Base-by-base conservation (phyloP, 2,888 invertebrate genomes). In the Disparrhopalites patrizii region DNA sequence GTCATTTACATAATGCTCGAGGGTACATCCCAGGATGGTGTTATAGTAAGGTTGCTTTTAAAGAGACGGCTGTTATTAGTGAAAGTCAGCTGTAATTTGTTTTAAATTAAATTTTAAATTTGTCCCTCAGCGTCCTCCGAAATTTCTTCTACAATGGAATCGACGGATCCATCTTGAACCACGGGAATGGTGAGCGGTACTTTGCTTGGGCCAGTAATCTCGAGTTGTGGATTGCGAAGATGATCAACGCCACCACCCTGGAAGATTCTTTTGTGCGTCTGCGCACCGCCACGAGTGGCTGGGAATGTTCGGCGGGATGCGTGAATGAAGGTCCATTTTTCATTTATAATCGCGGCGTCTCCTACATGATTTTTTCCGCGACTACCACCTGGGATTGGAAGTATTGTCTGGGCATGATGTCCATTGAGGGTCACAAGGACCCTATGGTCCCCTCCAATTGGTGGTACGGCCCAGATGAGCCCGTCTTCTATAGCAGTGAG, bases 401-500 rank as follows among this genome's bases (percentile, higher is more conserved):
- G 8, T 71, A 71, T 28, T 70, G 70, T 36, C 40, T 71, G n/a
- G 66, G 66, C 2, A 23, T 68, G 13, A 65, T 70, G 62, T 62
- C 55, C 47, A 67, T 71, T 20, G 51, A 64, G n/a, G 62, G 50
- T 18, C 50, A 65, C 15, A 36, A 52, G n/a, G 68, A 71, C 47
- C 71, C 71, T 1, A 62, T 70, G 65, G 38, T 33, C n/a, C 57
- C 70, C 8, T 62, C 65, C 13, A 67, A 70, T 50, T 71, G 71
- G 71, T 56, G 62, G 50, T 66, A 62, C n/a, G 67, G 64, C 3
- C 51, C 58, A 4, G 51, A 64, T n/a, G 57, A 60, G 18, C 63
- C 66, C 15, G 68, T 71, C 0, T 71, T 71, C 50, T 66, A 50
- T 27, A 65, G 64, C 47, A 71, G 70, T 64, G 69, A 67, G 0